Evolutionary conservation across 2,888 invertebrate species (phyloP).

Genomic region (Rugalucina vietnamica): DNA sequence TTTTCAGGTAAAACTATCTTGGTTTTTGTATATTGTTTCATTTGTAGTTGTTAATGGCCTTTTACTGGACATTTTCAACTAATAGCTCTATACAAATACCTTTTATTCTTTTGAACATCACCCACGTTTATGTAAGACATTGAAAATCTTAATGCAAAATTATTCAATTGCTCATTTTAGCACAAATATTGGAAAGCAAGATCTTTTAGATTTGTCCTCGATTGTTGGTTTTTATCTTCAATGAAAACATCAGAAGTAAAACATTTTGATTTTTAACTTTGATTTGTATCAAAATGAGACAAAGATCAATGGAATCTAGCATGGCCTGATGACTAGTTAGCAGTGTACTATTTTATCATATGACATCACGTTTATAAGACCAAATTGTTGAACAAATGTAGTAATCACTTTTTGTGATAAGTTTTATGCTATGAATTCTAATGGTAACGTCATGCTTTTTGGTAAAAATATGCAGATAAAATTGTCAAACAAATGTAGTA

Average conservation of each 20-base stretch:
- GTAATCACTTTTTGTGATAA: too few relatives aligned
- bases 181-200: not conserved
- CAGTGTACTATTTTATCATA: too few relatives aligned
- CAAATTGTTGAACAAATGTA: too few relatives aligned
- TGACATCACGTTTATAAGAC: too few relatives aligned
- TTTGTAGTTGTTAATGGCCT: constrained; percentile 15
- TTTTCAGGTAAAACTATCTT: not conserved
- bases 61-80: constrained; percentile 13
- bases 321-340: not conserved
- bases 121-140: not conserved
- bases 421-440: too few relatives aligned
- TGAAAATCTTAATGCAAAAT: not conserved
- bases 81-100: not conserved
- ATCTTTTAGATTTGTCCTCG: constrained; percentile 7
- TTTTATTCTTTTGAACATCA: not conserved
- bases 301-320: not conserved
- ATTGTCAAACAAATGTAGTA: too few relatives aligned
- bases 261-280: not conserved
- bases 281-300: not conserved
- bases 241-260: not conserved
- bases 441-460: too few relatives aligned
- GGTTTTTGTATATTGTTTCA: not conserved
- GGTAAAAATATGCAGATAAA: too few relatives aligned
- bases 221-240: not conserved
- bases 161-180: too few relatives aligned